These are phyloP conservation scores for Podilymbus podiceps DNA, from an alignment of 2,113 vertebrate genomes.

Conservation along the genomic window DNA sequence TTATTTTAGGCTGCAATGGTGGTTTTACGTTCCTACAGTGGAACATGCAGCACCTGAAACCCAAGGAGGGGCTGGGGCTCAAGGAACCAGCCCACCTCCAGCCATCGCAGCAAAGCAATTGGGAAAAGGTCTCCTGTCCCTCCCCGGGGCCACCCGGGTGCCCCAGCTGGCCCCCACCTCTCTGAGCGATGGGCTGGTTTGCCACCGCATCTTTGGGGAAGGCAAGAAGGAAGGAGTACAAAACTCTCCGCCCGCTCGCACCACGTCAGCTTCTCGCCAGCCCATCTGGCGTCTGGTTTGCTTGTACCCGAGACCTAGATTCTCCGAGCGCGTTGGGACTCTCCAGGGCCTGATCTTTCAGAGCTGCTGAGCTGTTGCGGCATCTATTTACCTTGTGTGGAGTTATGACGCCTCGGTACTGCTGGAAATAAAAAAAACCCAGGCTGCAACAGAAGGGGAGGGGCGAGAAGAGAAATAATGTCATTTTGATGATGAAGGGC, in stretches of 20 bases:
- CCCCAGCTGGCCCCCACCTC: background rate
- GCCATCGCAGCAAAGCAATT: accelerated
- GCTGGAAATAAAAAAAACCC: background rate
- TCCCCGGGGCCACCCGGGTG: background rate
- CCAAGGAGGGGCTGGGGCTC: background rate
- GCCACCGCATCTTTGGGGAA: background rate
- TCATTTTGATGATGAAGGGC: background rate
- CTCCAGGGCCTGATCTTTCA: background rate
- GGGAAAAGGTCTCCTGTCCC: background rate
- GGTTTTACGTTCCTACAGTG: background rate
- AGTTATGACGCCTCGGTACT: background rate
- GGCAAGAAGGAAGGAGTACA: background rate
- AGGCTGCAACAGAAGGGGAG: background rate
- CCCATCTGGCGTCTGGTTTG: background rate
- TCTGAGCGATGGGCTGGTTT: background rate
- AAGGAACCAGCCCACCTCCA: background rate
- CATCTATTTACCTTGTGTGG: background rate
- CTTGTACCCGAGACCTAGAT: background rate
- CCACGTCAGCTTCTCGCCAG: background rate
- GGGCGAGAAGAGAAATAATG: background rate
- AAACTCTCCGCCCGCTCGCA: background rate
- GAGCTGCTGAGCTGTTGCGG: background rate
- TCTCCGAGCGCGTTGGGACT: background rate
- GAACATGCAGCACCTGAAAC: background rate
- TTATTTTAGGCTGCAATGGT: background rate